Evolutionary conservation across 1,140 invertebrate genomes (phyloP), one percentile per base, ranked within the genome.

Genomic region (Brachionus manjavacas): DNA sequence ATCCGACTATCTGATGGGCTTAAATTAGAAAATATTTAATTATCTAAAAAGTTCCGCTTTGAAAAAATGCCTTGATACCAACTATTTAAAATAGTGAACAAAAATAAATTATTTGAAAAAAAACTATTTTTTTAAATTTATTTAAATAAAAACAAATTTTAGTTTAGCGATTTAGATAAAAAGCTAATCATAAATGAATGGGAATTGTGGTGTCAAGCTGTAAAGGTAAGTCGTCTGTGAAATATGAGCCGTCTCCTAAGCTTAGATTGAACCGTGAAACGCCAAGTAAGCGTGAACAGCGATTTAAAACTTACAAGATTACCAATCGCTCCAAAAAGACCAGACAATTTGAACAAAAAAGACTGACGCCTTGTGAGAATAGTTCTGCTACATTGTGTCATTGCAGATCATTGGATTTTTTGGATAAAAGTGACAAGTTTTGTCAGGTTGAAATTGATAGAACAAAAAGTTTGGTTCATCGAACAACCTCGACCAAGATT

Each of bases 271-370:
- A 43, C 39, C 25, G 66, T n/a, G 31, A 28, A 25, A 14, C 16
- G 11, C 72, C 72, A 28, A 14, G 16, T 25, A 76, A 76, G 46
- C 41, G 72, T 23, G 72, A 76, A 49, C 72, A 76, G 25, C 39
- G 72, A n/a, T 76, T 76, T 25, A 76, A 76, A 76, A 76, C 72
- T 8, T 76, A 76, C 46, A 76, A 76, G 41, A 11, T 76, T 49
- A 14, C 72, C 11, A 31, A 46, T 41, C 25, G 14, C 7, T 7
- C 31, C 31, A 76, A 11, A 14, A 46, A 39, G 4, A 46, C 41
- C 25, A 49, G 72, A 23, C n/a, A 60, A 20, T 60, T 20, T 16
- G 52, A 60, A 23, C 8, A 20, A 23, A 60, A 23, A 60, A 9
- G 9, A 9, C 20, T 20, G 4, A 20, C 16, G 8, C 20, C 52